Conservation (phyloP, 92 coral and sea anemone genomes). For the Epizoanthus scotinus region DNA sequence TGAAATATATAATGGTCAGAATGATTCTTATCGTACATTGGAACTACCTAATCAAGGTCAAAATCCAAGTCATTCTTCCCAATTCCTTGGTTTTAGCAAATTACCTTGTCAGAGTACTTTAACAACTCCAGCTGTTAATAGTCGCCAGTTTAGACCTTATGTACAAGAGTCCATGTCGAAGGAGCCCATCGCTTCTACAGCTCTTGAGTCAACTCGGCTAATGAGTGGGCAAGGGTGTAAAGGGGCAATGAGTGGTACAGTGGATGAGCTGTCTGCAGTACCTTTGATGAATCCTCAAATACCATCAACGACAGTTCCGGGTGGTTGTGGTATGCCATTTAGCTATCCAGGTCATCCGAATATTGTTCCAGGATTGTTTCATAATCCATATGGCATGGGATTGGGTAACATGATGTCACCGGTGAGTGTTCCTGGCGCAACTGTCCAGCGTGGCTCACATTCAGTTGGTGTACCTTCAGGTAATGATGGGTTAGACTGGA, state of each 20-base stretch:
- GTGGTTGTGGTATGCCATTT: too few species aligned
- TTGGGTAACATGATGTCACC: not conserved
- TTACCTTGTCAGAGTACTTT: not conserved
- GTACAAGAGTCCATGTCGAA: not conserved
- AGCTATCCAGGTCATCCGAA: not conserved
- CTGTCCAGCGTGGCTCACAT: not conserved
- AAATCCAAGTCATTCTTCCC: not conserved
- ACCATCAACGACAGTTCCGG: not conserved
- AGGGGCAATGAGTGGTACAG: not conserved
- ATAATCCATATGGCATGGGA: not conserved
- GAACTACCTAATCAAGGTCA: not conserved
- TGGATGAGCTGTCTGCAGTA: not conserved
- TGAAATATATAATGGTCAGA: not conserved
- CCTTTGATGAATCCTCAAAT: not conserved
- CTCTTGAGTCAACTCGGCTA: not conserved
- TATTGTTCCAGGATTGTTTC: not conserved
- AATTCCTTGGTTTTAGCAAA: not conserved
- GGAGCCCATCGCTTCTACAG: not conserved
- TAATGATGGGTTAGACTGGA: not conserved
- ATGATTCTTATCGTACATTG: not conserved
- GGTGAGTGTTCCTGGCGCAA: not conserved
- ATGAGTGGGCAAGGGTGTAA: not conserved
- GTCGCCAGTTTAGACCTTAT: conserved; percentile 6
- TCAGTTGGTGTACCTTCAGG: not conserved
- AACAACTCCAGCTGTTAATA: not conserved